Evolutionary conservation across 2,888 invertebrate species (phyloP), one percentile per base, ranked within the genome.

Genomic region (Anodontia alba): DNA sequence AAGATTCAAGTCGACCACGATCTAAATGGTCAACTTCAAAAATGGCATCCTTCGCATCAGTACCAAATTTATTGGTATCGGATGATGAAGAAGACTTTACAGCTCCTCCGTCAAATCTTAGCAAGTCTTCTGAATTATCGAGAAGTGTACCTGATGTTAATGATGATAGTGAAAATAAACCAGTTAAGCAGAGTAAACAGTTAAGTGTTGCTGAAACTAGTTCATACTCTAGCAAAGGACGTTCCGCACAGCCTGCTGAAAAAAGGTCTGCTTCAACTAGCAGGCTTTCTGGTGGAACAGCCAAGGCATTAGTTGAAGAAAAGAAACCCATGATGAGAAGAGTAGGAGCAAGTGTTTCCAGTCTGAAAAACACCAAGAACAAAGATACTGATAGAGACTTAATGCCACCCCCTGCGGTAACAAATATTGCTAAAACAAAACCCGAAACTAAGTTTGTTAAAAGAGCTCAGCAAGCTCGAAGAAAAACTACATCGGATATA

Each of bases 401-500:
- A 23, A 90, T 90, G 89, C 90, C 90, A 12, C 90, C 90, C 15
- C 91, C 90, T 33, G 54, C 85, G 26, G 54, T 80, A 17, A 75
- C 86, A 12, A 74, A 73, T 46, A 76, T 87, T 15, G 74, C 77
- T 31, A 84, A 86, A 78, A 67, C 74, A 31, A 85, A 84, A 76
- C 81, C 78, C 31, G 86, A 87, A 26, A 73, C 73, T 36, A 80
- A 81, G 36, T 88, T 89, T 66, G 57, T 88, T 67, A 89, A 88
- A 76, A 74, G 88, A 57, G 88, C 89, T 3, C 80, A 81, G 20
- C 85, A 88, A 72, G 74, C 84, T 10, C 81, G 87, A 26, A 82
- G 89, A 67, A 85, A 89, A 69, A 85, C 88, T 3, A 81, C 89
- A 8, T 83, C 90, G 33, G 91, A 91, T 67, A 72, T 92, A 73